Evolutionary conservation across 2,113 vertebrate species (phyloP).

Genomic region (Scophthalmus maximus): DNA sequence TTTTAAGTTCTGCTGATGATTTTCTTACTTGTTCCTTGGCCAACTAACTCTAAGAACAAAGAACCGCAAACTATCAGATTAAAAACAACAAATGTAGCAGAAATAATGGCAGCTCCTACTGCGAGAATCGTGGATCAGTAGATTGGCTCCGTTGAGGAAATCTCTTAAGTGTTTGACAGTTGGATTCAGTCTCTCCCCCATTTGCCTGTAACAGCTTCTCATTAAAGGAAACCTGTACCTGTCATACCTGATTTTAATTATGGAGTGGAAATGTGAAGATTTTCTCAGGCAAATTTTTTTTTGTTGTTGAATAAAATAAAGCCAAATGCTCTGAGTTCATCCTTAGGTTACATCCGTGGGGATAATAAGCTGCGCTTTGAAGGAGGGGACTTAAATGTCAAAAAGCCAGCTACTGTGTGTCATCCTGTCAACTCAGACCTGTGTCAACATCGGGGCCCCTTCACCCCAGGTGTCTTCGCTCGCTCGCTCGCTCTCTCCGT

Average conservation of each 20-base stretch:
- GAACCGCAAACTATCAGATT: background rate
- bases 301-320: background rate
- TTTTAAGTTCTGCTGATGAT: too few species aligned
- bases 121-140: background rate
- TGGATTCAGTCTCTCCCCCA: background rate
- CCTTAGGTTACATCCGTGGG: background rate
- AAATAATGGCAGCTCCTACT: background rate
- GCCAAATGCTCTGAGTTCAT: background rate
- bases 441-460: slow-evolving; percentile 65
- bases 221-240: background rate
- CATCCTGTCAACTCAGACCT: slow-evolving; percentile 58
- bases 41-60: too few species aligned
- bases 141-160: background rate
- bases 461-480: slow-evolving; percentile 67
- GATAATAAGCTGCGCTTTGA: slow-evolving; percentile 8
- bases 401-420: slow-evolving; percentile 61
- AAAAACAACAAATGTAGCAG: background rate
- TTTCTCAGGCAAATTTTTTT: too few species aligned
- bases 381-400: slow-evolving; percentile 50
- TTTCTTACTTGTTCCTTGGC: too few species aligned
- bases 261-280: background rate
- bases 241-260: background rate
- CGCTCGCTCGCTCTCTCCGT: slow-evolving; percentile 44
- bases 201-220: slow-evolving; percentile 8
- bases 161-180: slow-evolving; percentile 17